Base-by-base conservation (phyloP, 1,140 invertebrate genomes). In the Zaprionus inermis region DNA sequence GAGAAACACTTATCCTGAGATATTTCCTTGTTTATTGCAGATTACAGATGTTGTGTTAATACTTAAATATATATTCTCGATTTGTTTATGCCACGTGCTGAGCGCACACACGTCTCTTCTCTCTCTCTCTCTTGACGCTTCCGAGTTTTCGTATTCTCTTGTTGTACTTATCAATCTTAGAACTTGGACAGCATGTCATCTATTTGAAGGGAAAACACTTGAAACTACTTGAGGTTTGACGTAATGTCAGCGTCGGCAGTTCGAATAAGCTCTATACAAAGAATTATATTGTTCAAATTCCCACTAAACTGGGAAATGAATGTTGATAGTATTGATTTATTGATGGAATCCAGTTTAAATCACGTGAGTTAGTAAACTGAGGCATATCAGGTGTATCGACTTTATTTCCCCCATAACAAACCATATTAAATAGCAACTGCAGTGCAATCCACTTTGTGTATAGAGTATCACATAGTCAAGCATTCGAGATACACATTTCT, bases 61-160 rank as follows among this genome's bases (percentile, higher is more conserved):
- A 71, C 64, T 34, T 28, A 38, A 36, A 16, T 32, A 41, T 32
- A 36, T 51, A 78, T 55, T 36, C 1, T 28, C 52, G 7, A 44
- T 63, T 38, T 30, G 41, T 51, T 24, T 59, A 59, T 49, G 32
- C 18, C 80, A 81, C 79, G 79, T 82, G 79, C 61, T 71, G 44
- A 44, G 30, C 5, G 32, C 36, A 38, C 12, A 38, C 36, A 5
- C 7, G 0, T 44, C 2, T 16, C n/a, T 14, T 9, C 38, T 44
- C 6, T 2, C 38, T 34, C 11, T 56, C 64, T 73, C 58, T 36
- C 57, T 34, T 2, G 0, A 55, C 66, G 22, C 55, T 72, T 71
- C 3, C 1, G 56, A 59, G 56, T 16, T 11, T 49, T 16, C 16
- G 1, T 28, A 28, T 4, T 11, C 41, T 75, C 54, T 38, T 63